Evolutionary conservation across 2,113 vertebrate species (phyloP), one percentile per base, ranked within the genome.

Genomic region (Oxygymnocypris stewartii): DNA sequence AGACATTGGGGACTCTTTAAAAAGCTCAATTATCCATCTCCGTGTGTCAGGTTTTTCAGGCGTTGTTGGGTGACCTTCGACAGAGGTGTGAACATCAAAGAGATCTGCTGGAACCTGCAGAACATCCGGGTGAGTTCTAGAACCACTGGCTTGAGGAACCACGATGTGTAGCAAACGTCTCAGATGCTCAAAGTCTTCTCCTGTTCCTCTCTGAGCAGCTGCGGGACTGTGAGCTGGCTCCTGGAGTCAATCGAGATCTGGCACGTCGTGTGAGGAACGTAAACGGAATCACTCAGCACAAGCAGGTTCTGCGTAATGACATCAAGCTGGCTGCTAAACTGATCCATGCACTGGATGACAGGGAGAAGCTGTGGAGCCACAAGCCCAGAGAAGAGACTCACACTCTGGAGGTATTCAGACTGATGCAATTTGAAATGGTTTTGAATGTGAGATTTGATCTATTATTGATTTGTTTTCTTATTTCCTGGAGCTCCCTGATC

Each of bases 21-120:
- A 69, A 69, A 18, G 28, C 65, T 8, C 18, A 10, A 67, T 14
- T 14, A 16, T 71, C 7, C 31, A 37, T 71, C 0, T 47, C 25
- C 35, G 12, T 76, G 10, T 4, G 13, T 8, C 89, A 98, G 97
- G 90, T 98, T 98, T 92, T 97, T 96, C 91, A 93, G 97, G 20
- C 96, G 96, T 42, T 97, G 96, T 79, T 98, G 96, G 96, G 96
- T 97, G 76, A 98, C 97, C 0, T 98, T 98, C 86, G 96, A 98
- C 87, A 95, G 97, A 4, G 96, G 96, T 0, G 95, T 97, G 79
- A 97, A 96, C 92, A 98, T 98, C 90, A 98, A 98, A 88, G 97
- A 98, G 79, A 96, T 97, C 87, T 98, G 97, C 85, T 98, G 97
- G 97, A 97, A 96, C 87, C 93, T 98, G 51, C 97, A 98, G 92